Evolutionary conservation across 2,113 vertebrate species (phyloP).

Genomic region (Gopherus evgoodei): DNA sequence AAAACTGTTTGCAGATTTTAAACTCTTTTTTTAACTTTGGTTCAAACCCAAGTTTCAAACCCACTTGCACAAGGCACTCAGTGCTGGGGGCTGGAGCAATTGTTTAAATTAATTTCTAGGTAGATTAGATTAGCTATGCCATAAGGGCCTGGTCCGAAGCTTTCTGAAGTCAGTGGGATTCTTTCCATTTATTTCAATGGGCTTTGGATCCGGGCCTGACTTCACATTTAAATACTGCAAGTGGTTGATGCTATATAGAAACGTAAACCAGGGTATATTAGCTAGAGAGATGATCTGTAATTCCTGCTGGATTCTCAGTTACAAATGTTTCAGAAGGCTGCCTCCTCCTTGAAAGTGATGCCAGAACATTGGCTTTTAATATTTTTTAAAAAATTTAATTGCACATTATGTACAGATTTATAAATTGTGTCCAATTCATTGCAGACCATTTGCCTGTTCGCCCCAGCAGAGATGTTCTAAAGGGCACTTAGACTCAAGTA

Average conservation of each 20-base stretch:
- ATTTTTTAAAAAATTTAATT: background rate
- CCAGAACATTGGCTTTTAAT: background rate
- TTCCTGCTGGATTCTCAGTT: background rate
- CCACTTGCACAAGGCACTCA: background rate
- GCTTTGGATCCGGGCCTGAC: background rate
- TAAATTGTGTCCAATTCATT: fast-evolving
- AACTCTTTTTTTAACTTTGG: background rate
- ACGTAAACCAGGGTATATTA: background rate
- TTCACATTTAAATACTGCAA: background rate
- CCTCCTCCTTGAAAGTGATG: background rate
- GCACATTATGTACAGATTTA: fast-evolving
- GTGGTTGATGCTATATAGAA: background rate
- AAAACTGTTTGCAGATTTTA: background rate
- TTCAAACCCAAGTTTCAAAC: background rate
- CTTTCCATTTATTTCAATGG: fast-evolving
- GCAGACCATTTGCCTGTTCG: background rate
- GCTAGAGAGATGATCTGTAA: fast-evolving
- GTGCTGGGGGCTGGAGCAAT: background rate
- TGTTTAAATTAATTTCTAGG: background rate
- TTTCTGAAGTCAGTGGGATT: background rate
- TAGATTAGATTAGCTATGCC: background rate
- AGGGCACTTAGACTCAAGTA: background rate
- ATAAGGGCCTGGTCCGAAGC: fast-evolving
- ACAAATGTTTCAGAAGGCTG: background rate
- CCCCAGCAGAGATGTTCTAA: background rate